Conservation (phyloP, 2,888 invertebrate genomes). For the Gibbula magus region DNA sequence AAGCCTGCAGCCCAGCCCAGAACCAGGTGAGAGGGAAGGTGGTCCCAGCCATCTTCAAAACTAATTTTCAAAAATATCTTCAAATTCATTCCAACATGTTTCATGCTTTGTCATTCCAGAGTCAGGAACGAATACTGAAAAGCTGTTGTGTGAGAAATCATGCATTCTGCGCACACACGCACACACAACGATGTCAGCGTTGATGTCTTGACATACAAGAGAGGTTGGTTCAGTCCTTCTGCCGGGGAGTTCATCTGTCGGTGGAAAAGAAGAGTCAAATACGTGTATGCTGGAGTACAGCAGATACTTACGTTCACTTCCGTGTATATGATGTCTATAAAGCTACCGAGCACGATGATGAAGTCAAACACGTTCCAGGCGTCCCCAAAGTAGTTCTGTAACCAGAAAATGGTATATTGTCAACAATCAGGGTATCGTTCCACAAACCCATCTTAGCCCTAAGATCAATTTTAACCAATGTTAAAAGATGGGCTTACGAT, state of each 20-base stretch:
- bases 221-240: no score
- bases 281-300: background rate
- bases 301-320: slow-evolving; percentile 90
- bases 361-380: slow-evolving; percentile 76
- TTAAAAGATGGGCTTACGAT: no score
- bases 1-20: no score
- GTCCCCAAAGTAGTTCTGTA: slow-evolving; percentile 76
- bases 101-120: slow-evolving; percentile 17
- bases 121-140: slow-evolving; percentile 9
- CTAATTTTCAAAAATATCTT: background rate
- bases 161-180: background rate
- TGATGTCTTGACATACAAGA: no score
- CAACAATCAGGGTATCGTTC: background rate
- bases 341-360: slow-evolving; percentile 75
- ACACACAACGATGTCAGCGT: no score
- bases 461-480: no score
- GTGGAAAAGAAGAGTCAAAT: background rate
- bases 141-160: slow-evolving; percentile 13
- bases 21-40: no score
- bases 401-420: slow-evolving; percentile 23
- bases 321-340: slow-evolving; percentile 84
- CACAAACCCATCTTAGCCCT: no score
- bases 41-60: background rate
- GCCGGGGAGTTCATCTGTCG: no score
- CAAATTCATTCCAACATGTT: background rate